These are phyloP conservation scores for Pangasius krempfi DNA, from an alignment of 2,797 vertebrate species.

Conservation along the genomic window DNA sequence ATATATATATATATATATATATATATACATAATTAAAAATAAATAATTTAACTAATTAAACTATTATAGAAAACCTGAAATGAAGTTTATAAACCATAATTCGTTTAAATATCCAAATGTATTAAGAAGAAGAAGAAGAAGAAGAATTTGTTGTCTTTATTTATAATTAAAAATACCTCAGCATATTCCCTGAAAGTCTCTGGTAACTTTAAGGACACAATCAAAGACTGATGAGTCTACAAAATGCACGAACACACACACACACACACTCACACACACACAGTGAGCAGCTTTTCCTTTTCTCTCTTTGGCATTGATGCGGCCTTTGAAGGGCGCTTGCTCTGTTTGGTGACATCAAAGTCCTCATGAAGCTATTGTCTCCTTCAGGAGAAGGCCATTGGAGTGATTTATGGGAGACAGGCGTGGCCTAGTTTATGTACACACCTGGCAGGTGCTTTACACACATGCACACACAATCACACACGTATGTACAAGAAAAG, in stretches of 20 bases:
- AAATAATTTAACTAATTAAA: too few relatives aligned
- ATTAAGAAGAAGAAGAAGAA: neutral
- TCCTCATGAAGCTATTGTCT: conserved; percentile 72
- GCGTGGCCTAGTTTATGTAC: conserved; percentile 70
- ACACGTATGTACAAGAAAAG: conserved; percentile 50
- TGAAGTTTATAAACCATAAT: neutral
- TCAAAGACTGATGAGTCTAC: neutral
- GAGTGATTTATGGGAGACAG: conserved; percentile 77
- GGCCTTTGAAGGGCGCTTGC: conserved; percentile 72
- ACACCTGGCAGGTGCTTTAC: conserved; percentile 79
- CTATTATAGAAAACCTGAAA: too few relatives aligned
- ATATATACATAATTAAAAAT: neutral
- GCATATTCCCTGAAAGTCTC: neutral
- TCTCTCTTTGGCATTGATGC: conserved; percentile 67
- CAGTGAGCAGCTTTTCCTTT: conserved; percentile 21
- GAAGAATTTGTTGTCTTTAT: neutral
- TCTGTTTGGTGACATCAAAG: conserved; percentile 80
- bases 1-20: neutral
- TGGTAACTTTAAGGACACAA: neutral
- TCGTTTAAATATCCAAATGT: neutral
- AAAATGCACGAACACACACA: neutral
- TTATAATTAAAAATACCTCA: neutral
- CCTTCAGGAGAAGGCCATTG: conserved; percentile 68
- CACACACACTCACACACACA: conserved; percentile 18
- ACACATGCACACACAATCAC: conserved; percentile 42